These are phyloP conservation scores for Saxidomus purpurata DNA, from an alignment of 1,140 invertebrate species.

Conservation along the genomic window DNA sequence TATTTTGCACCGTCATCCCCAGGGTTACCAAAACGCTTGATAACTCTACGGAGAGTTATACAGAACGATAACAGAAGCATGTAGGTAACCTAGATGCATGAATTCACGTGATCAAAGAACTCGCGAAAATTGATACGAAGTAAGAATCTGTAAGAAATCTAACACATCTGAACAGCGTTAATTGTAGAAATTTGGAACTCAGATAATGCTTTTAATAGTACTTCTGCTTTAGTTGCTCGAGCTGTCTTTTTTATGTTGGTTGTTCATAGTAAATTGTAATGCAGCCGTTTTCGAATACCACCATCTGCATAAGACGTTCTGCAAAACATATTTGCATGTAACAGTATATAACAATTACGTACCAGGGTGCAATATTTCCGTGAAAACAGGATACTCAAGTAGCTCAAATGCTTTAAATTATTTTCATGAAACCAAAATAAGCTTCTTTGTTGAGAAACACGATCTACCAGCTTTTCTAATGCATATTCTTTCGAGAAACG, in stretches of 20 bases:
- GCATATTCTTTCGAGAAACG: no score
- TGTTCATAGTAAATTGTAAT: background rate
- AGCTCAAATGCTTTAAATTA: no score
- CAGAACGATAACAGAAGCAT: constrained; percentile 63
- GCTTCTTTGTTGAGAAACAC: no score
- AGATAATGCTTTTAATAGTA: background rate
- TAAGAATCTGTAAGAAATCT: no score
- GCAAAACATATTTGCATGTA: background rate
- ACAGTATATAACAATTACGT: background rate
- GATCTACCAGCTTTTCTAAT: no score
- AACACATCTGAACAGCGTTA: constrained; percentile 28
- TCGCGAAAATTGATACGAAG: constrained; percentile 47
- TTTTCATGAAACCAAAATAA: no score
- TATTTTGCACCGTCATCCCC: constrained; percentile 52
- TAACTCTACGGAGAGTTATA: constrained; percentile 19
- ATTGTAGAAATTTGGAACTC: constrained; percentile 48
- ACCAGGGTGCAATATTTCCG: background rate
- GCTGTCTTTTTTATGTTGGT: background rate
- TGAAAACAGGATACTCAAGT: background rate
- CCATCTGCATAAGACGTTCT: background rate
- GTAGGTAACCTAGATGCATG: constrained; percentile 61
- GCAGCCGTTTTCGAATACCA: background rate
- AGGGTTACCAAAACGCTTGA: constrained; percentile 64
- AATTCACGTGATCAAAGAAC: constrained; percentile 55
- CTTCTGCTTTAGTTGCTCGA: background rate